Conservation (phyloP, 2,797 vertebrate genomes). For the Eurystomus glaucurus region DNA sequence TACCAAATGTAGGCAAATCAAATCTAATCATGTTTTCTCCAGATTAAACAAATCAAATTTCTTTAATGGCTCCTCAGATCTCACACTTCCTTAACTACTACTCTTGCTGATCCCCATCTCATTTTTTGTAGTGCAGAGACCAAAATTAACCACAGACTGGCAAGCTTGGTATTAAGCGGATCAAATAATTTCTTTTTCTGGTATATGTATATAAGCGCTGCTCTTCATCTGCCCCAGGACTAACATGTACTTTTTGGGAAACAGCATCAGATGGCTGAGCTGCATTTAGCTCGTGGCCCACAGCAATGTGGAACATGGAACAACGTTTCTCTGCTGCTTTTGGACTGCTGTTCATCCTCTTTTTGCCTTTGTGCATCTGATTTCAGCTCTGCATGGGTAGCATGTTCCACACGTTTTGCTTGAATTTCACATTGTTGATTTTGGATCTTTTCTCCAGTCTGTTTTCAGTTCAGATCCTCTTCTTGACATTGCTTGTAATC, state of each 20-base stretch:
- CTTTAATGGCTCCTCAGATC: neutral
- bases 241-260: neutral
- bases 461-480: neutral
- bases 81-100: neutral
- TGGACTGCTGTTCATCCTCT: neutral
- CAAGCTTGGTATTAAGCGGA: neutral
- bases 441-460: neutral
- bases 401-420: neutral
- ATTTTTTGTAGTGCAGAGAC: neutral
- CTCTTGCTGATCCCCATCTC: neutral
- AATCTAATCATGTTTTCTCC: neutral
- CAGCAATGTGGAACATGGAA: neutral
- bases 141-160: neutral
- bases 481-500: neutral
- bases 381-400: neutral
- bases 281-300: accelerated
- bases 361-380: neutral
- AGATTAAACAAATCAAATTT: neutral
- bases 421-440: neutral
- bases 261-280: neutral
- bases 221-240: neutral
- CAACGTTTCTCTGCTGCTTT: neutral
- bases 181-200: neutral
- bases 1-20: neutral
- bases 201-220: neutral